Percentiles rank a stretch among this genome's conserved stretches.
Evolutionary conservation across 2,797 vertebrate genomes (phyloP).

Genomic region (Cossypha heuglini): DNA sequence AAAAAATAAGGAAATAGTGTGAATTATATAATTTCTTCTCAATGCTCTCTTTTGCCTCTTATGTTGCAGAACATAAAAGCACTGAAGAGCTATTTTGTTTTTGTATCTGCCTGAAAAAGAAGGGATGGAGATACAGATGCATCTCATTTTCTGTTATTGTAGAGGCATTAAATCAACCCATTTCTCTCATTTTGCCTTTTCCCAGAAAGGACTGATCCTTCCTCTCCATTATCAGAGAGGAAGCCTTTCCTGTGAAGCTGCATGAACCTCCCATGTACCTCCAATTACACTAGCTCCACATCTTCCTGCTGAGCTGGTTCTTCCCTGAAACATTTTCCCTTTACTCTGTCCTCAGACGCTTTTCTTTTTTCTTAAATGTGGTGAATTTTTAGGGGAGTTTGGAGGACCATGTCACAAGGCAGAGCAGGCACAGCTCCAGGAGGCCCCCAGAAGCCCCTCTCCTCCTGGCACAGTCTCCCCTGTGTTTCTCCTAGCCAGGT

Average conservation of each 20-base stretch:
- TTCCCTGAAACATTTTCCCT: not conserved
- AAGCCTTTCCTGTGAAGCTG: not conserved
- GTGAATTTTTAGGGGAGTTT: not conserved
- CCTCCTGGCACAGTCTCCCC: not conserved
- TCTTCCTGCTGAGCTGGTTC: not conserved
- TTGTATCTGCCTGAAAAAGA: not conserved
- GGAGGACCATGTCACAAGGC: rapidly evolving
- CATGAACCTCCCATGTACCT: not conserved
- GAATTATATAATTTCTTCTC: not conserved
- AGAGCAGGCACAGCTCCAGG: rapidly evolving
- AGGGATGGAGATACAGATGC: not conserved
- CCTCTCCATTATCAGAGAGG: not conserved
- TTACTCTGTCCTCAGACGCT: rapidly evolving
- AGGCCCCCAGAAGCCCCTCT: not conserved
- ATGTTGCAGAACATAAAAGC: not conserved
- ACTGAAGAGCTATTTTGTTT: not conserved
- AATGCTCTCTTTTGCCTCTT: not conserved
- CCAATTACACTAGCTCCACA: not conserved
- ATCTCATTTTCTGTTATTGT: not conserved
- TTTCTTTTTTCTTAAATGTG: not conserved
- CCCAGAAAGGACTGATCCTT: not conserved
- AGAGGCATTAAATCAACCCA: not conserved
- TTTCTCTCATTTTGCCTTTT: not conserved
- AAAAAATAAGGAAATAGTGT: not conserved
- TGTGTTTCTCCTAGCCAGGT: not conserved